Evolutionary conservation across 2,113 vertebrate genomes (phyloP), one percentile per base, ranked within the genome.

Genomic region (Engystomops pustulosus): DNA sequence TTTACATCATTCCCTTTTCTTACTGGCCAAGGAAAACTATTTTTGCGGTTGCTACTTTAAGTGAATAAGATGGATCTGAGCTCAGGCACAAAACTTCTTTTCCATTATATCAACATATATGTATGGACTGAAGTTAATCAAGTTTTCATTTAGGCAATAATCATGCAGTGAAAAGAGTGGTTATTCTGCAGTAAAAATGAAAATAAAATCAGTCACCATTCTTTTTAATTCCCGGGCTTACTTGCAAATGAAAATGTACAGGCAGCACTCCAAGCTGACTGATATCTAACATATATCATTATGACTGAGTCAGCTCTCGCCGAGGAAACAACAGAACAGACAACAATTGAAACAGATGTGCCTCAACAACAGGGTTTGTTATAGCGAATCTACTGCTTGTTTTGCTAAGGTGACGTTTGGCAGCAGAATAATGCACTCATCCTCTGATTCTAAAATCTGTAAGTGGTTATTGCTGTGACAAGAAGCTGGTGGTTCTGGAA

Each of bases 391-490:
- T 6, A 53, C 27, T 51, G 45, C 45, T 53, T 76, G 44, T 76
- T 76, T 34, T 53, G 18, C 47, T 76, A 76, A 32, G 72, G 45
- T 76, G 71, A 75, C 49, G 44, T 75, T 71, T 72, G 70, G 70
- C 70, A 74, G 36, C 38, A 74, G 70, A 27, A 44, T 49, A 14
- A 32, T 67, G 25, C 11, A 10, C 34, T 53, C 71, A 76, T 76
- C 72, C 30, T 5, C 45, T 51, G 45, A 32, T 30, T 53, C 51
- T 53, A 76, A 51, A 76, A 45, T 27, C 25, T 18, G 17, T 55
- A 23, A 49, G 51, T 77, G 49, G 74, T 77, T 77, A 53, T 58
- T 55, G 49, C 10, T 77, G 18, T 77, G 74, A 55, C 51, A 77
- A 77, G 8, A 32, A 77, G 32, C 51, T 77, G 49, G 11, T 47